These are phyloP conservation scores for Procambarus virginalis DNA, from an alignment of 1,140 invertebrate species.

Conservation along the genomic window DNA sequence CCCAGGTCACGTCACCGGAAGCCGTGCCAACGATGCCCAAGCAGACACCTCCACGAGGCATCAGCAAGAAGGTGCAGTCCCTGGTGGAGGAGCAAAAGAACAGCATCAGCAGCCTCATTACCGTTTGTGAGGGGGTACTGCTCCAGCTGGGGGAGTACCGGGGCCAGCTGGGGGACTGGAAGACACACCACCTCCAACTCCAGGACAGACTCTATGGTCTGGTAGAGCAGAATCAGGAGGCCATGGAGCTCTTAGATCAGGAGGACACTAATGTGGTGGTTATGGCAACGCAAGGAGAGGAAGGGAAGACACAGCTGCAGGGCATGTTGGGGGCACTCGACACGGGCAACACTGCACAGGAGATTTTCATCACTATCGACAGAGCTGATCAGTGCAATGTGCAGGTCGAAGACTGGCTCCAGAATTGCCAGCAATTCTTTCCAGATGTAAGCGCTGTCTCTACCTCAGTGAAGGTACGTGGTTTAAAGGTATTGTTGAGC, in stretches of 20 bases:
- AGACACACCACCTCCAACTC: too few species aligned
- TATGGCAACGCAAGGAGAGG: constrained; percentile 2
- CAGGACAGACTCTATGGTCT: too few species aligned
- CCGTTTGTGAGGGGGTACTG: too few species aligned
- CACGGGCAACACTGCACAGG: neutral
- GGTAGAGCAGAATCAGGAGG: neutral
- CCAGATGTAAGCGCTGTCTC: neutral
- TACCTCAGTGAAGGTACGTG: neutral
- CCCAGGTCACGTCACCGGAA: too few species aligned
- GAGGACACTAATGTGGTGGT: neutral
- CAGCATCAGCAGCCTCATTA: too few species aligned
- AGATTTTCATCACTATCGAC: neutral
- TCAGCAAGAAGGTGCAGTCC: too few species aligned
- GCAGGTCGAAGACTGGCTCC: neutral
- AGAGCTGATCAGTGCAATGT: constrained; percentile 1
- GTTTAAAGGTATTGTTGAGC: too few species aligned
- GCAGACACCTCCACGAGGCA: too few species aligned
- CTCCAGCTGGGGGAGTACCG: neutral
- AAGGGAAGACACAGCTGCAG: neutral
- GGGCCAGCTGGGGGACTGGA: too few species aligned
- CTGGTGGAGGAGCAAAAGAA: too few species aligned
- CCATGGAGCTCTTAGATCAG: neutral
- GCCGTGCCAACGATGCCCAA: too few species aligned
- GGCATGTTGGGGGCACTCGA: neutral
- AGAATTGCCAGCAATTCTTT: neutral